phyloP scores from a whole-genome alignment of 2,113 vertebrate genomes.

The human region GRCh38 chr2:159763501-159764000 shows the following conservation, averaged over 20 bases:
- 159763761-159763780: neutral
- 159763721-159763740: neutral
- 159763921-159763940: neutral
- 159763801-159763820: slow-evolving; percentile 32
- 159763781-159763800: neutral
- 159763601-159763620: neutral
- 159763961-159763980: neutral
- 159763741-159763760: slow-evolving; percentile 42
- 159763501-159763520: neutral
- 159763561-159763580: neutral
- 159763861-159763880: neutral
- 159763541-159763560: neutral
- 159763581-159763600: neutral
- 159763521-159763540: neutral
- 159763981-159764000: slow-evolving; percentile 45
- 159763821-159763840: neutral
- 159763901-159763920: slow-evolving; percentile 47
- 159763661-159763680: slow-evolving; percentile 45
- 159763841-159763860: neutral
- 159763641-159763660: slow-evolving; percentile 28
- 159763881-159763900: neutral
- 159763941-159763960: slow-evolving; percentile 15
- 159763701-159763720: slow-evolving; percentile 26
- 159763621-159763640: neutral
- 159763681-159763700: slow-evolving; percentile 8